These are phyloP conservation scores for Danio albolineatus DNA, from an alignment of 2,797 vertebrate species.

Conservation along the genomic window DNA sequence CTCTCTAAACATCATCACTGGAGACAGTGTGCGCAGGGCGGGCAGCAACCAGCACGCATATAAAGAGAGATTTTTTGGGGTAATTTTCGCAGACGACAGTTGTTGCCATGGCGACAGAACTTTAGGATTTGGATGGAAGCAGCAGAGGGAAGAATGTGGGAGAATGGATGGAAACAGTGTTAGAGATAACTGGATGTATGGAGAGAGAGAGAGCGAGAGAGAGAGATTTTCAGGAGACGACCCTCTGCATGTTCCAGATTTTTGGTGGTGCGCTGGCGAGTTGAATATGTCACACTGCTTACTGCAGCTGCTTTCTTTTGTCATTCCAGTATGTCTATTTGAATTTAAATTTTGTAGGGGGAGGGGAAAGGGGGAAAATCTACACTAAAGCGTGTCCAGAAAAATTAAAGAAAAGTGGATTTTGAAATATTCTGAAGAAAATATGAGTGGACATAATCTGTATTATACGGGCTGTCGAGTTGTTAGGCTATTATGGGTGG, in stretches of 20 bases:
- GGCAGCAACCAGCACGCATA: constrained; percentile 48
- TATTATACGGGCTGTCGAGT: background rate
- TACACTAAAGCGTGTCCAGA: background rate
- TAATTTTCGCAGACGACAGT: constrained; percentile 80
- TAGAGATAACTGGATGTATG: constrained; percentile 42
- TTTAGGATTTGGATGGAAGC: constrained; percentile 76
- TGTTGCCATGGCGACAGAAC: constrained; percentile 84
- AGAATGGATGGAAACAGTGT: constrained; percentile 48
- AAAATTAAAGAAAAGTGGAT: background rate
- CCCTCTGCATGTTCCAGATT: constrained; percentile 49
- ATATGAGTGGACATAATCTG: background rate
- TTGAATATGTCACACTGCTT: constrained; percentile 32
- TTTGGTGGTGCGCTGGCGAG: background rate
- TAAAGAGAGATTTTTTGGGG: constrained; percentile 74
- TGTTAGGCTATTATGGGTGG: background rate
- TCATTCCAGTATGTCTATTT: constrained; percentile 39
- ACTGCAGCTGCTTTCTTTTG: constrained; percentile 45
- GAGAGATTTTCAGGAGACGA: constrained; percentile 46
- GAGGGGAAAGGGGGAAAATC: constrained; percentile 53
- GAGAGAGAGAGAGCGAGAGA: constrained; percentile 45
- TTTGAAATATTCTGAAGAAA: background rate
- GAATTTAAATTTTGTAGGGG: constrained; percentile 49
- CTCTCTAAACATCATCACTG: constrained; percentile 29
- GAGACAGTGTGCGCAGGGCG: constrained; percentile 54
- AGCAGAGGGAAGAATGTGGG: constrained; percentile 68